These are phyloP conservation scores for Cyanoramphus novaezelandiae DNA, from an alignment of 2,113 vertebrate genomes.

Conservation along the genomic window DNA sequence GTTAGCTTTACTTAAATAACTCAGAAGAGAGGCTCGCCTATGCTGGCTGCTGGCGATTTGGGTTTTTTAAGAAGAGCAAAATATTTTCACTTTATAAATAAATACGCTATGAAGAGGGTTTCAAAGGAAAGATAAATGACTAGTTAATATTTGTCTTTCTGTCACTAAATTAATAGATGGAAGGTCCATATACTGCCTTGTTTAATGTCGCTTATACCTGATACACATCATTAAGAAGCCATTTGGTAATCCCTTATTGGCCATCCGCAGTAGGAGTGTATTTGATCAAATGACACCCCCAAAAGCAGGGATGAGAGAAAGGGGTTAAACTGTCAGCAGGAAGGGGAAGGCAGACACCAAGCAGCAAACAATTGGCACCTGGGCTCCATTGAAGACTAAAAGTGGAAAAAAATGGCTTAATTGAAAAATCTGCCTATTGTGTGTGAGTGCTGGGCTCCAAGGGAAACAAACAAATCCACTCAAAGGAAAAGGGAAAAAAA, in stretches of 20 bases:
- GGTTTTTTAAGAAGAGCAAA: neutral
- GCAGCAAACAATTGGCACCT: constrained; percentile 55
- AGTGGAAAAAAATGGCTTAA: constrained; percentile 23
- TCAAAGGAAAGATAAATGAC: neutral
- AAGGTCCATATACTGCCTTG: neutral
- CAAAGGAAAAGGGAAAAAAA: neutral
- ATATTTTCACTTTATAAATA: neutral
- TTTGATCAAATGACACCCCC: neutral
- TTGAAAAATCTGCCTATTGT: constrained; percentile 56
- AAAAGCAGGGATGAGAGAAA: neutral
- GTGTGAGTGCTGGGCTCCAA: neutral
- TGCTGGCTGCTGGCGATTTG: neutral
- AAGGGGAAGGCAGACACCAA: constrained; percentile 30
- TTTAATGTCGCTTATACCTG: neutral
- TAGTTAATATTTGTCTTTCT: neutral
- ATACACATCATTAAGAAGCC: neutral
- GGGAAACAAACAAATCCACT: constrained; percentile 44
- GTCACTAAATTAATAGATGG: neutral
- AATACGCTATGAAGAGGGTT: neutral
- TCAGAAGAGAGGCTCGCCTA: neutral
- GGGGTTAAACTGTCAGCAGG: constrained; percentile 30
- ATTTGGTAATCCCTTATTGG: neutral
- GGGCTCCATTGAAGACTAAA: constrained; percentile 45
- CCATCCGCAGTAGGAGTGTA: neutral
- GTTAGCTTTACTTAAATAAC: neutral